phyloP scores from a whole-genome alignment of 1,140 invertebrate species.

The Pectinophora gossypiella region DNA sequence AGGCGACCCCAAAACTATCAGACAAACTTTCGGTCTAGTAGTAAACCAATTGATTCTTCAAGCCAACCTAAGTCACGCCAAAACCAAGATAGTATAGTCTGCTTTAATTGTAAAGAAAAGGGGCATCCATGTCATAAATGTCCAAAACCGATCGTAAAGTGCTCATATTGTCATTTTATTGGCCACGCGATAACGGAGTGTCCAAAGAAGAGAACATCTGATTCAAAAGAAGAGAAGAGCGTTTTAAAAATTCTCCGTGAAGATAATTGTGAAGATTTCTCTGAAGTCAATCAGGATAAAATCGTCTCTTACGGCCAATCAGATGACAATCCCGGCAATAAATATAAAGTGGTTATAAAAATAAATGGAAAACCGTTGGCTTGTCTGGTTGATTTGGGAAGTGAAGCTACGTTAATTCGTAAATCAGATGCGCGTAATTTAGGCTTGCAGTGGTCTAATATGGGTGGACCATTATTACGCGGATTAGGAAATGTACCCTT shows the following conservation, averaged over 20 bases:
- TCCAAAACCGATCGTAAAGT: constrained; percentile 1
- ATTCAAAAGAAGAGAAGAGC: constrained; percentile 12
- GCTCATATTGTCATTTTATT: constrained; percentile 1
- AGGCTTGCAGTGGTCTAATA: not conserved
- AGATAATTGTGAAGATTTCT: not conserved
- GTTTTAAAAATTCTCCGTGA: constrained; percentile 11
- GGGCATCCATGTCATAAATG: constrained; percentile 20
- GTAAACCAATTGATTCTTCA: not conserved
- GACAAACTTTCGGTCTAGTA: not conserved
- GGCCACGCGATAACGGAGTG: constrained; percentile 12
- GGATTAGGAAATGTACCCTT: constrained; percentile 9
- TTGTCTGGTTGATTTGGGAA: constrained; percentile 9
- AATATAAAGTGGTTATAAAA: constrained; percentile 15
- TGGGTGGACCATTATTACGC: constrained; percentile 1
- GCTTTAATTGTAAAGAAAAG: constrained; percentile 17
- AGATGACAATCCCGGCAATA: constrained; percentile 7
- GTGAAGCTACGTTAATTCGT: constrained; percentile 9
- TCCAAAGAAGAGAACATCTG: constrained; percentile 1
- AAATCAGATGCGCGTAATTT: not conserved
- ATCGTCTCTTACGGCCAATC: too few species aligned
- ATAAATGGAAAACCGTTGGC: not conserved
- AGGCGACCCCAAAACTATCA: not conserved
- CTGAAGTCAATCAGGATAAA: too few species aligned
- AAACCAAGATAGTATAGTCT: constrained; percentile 1
- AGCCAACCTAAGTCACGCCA: not conserved